Conservation (phyloP, 2,113 vertebrate genomes). For the Microcebus griseorufus region DNA sequence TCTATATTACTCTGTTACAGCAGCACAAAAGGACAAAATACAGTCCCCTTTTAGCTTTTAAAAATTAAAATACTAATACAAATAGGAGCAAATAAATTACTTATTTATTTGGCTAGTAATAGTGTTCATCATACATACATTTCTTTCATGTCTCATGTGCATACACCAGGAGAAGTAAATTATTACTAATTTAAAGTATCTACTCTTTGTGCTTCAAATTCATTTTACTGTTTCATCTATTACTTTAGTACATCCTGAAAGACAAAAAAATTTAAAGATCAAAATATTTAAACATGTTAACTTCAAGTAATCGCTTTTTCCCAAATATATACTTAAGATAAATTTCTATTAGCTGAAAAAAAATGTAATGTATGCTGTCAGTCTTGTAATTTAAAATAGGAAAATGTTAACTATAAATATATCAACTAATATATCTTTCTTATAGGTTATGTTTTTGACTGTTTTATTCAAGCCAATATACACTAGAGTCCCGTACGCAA, state of each 20-base stretch:
- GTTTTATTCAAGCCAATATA: slow-evolving; percentile 1
- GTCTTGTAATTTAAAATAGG: slow-evolving; percentile 16
- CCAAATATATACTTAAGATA: not conserved
- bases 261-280: not conserved
- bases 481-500: not conserved
- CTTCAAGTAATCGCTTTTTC: slow-evolving; percentile 8
- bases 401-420: slow-evolving; percentile 24
- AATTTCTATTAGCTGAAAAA: not conserved
- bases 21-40: not conserved
- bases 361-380: not conserved
- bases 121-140: not conserved
- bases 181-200: not conserved
- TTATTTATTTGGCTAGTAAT: not conserved
- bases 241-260: not conserved
- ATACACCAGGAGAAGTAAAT: slow-evolving; percentile 24
- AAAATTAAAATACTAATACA: slow-evolving; percentile 47
- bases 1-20: not conserved
- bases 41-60: not conserved
- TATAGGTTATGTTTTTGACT: not conserved
- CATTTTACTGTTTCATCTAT: not conserved
- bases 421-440: not conserved
- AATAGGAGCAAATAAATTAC: not conserved
- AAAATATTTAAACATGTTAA: not conserved
- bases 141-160: slow-evolving; percentile 9
- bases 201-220: not conserved